A percentile compares a stretch with the other conserved stretches of the same genome.
Evolutionary conservation across 2,113 vertebrate genomes (phyloP).

Genomic region (Castor canadensis): DNA sequence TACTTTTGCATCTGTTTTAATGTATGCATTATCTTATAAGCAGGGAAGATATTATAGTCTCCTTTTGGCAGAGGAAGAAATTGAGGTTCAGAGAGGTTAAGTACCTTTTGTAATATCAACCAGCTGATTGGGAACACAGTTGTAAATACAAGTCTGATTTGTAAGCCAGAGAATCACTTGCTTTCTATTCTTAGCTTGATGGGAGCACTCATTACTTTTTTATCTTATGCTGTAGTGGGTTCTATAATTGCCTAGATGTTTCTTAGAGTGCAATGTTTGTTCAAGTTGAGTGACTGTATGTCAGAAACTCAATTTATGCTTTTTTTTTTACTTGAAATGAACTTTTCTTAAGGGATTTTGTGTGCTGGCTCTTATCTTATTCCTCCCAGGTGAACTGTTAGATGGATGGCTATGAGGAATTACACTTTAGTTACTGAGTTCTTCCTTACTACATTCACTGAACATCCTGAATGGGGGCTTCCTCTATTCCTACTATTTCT

Average conservation of each 20-base stretch:
- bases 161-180: not conserved
- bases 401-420: constrained; percentile 47
- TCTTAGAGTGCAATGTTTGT: not conserved
- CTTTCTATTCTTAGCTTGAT: not conserved
- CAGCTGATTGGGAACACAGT: not conserved
- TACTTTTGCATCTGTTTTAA: not conserved
- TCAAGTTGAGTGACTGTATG: not conserved
- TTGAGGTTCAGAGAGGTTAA: constrained; percentile 47
- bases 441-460: constrained; percentile 49
- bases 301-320: not conserved
- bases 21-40: not conserved
- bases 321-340: not conserved
- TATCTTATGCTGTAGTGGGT: not conserved
- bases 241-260: not conserved
- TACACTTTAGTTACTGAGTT: not conserved
- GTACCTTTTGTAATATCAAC: not conserved
- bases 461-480: not conserved
- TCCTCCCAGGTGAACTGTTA: accelerated
- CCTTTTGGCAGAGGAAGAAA: constrained; percentile 1
- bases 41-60: not conserved
- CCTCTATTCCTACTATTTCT: constrained; percentile 63
- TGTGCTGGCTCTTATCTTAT: not conserved
- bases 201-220: not conserved
- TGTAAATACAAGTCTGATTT: not conserved
- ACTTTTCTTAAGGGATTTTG: not conserved